These are phyloP conservation scores for Carabus problematicus DNA, from an alignment of 2,888 invertebrate genomes.

Conservation along the genomic window DNA sequence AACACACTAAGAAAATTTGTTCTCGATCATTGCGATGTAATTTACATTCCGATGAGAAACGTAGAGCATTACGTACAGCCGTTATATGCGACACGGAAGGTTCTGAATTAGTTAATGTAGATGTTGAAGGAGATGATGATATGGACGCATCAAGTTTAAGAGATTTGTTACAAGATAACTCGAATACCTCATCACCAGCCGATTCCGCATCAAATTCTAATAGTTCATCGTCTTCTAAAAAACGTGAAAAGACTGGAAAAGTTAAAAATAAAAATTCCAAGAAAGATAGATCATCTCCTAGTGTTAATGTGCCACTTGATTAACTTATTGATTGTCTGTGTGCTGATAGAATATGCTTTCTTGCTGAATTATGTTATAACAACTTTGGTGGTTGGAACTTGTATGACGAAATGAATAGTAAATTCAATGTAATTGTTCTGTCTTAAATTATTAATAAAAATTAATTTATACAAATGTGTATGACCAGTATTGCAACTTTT, in stretches of 20 bases:
- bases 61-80: constrained; percentile 34
- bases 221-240: constrained; percentile 50
- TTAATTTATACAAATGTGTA: no score
- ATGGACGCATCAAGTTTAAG: constrained; percentile 53
- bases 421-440: no score
- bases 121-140: constrained; percentile 57
- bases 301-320: constrained; percentile 50
- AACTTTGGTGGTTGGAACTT: neutral
- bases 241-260: constrained; percentile 49
- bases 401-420: neutral
- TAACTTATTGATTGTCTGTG: constrained; percentile 37
- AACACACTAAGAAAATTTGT: constrained; percentile 41
- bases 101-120: constrained; percentile 52
- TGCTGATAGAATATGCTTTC: constrained; percentile 1
- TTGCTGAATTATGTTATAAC: constrained; percentile 2
- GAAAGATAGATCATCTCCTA: constrained; percentile 53
- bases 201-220: constrained; percentile 53
- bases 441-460: no score
- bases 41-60: constrained; percentile 40
- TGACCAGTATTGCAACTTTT: no score
- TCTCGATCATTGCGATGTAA: constrained; percentile 35
- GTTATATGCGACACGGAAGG: constrained; percentile 48
- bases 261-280: constrained; percentile 53
- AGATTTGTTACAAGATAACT: constrained; percentile 55
- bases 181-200: constrained; percentile 56